phyloP scores from a whole-genome alignment of 2,113 vertebrate genomes.

The Cyphomyrus plagiostoma region DNA sequence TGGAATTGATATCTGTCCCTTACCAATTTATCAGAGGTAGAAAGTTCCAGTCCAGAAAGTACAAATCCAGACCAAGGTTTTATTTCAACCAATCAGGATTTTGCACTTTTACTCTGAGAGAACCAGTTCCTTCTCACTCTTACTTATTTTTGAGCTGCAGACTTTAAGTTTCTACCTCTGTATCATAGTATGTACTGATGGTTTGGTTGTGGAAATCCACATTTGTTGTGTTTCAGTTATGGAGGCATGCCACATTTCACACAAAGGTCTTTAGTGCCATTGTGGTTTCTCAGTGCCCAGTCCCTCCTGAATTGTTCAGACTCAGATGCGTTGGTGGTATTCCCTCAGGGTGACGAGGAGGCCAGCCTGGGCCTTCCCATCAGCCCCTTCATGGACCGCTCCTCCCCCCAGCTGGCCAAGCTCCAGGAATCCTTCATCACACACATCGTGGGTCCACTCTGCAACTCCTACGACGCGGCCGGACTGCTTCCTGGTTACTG shows the following conservation, averaged over 20 bases:
- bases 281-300: background rate
- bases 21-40: background rate
- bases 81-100: background rate
- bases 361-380: conserved; percentile 82
- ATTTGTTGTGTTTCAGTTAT: background rate
- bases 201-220: background rate
- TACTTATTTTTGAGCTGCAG: background rate
- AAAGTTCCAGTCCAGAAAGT: background rate
- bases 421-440: conserved; percentile 98
- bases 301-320: background rate
- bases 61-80: background rate
- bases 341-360: conserved; percentile 86
- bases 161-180: background rate
- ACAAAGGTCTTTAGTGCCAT: background rate
- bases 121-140: background rate
- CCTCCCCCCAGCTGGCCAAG: conserved; percentile 89
- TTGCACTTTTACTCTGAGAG: background rate
- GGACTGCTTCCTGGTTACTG: conserved; percentile 87
- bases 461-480: conserved; percentile 92
- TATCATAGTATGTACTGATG: background rate
- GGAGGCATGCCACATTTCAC: background rate
- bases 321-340: conserved; percentile 1
- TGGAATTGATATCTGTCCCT: conserved; percentile 53
- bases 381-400: conserved; percentile 98
- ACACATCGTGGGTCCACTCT: conserved; percentile 93